A percentile compares a stretch with the other conserved stretches of the same genome.
Evolutionary conservation across 2,113 vertebrate species (phyloP).

Genomic region (Uria aalge): DNA sequence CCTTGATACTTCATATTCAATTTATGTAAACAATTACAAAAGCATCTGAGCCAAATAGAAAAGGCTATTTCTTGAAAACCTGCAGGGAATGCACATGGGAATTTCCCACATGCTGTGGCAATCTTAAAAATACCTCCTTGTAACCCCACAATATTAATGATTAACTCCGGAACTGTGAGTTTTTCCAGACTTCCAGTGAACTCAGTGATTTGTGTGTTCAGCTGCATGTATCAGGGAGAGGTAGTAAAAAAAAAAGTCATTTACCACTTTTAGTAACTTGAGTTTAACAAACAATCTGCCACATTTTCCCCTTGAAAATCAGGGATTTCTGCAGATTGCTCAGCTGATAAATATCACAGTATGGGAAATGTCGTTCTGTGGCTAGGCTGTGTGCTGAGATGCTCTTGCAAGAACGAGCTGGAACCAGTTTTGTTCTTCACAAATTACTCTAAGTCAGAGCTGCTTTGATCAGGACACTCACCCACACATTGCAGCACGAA

Average conservation of each 20-base stretch:
- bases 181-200: conserved; percentile 49
- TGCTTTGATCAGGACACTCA: not conserved
- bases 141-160: conserved; percentile 48
- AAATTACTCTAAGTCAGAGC: not conserved
- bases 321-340: conserved; percentile 6
- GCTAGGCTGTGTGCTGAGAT: not conserved
- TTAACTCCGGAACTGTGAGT: conserved; percentile 50
- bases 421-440: not conserved
- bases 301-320: conserved; percentile 24
- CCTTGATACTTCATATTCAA: conserved; percentile 55
- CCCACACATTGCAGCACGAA: not conserved
- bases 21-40: conserved; percentile 64
- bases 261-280: conserved; percentile 13
- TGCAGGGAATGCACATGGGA: conserved; percentile 56
- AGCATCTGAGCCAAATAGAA: conserved; percentile 36
- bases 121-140: conserved; percentile 56
- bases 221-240: not conserved
- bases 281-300: conserved; percentile 20
- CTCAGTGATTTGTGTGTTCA: conserved; percentile 48
- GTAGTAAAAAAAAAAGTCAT: not conserved
- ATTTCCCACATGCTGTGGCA: conserved; percentile 60
- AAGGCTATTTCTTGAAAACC: conserved; percentile 59
- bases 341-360: not conserved
- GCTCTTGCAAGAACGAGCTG: not conserved
- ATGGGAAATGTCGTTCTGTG: not conserved